A percentile compares a stretch with the other conserved stretches of the same genome.
Conservation (phyloP, 2,797 vertebrate species). For the Enoplosus armatus region DNA sequence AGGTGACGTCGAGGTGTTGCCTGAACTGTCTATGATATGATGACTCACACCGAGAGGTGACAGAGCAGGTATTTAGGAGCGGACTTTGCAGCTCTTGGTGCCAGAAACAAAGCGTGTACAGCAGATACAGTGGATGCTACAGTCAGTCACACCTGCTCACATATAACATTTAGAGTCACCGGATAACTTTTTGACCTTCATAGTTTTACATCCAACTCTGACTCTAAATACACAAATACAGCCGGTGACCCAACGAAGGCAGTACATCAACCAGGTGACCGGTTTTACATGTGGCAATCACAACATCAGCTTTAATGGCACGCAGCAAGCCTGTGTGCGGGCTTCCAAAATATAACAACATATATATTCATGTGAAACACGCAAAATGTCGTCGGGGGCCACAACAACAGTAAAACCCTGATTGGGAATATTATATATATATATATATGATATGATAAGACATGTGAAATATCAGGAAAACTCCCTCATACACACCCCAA, state of each 20-base stretch:
- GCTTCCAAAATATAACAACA: not conserved
- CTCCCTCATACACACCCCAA: not conserved
- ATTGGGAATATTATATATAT: not conserved
- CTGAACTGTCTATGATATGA: slow-evolving; percentile 46
- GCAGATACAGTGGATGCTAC: slow-evolving; percentile 1
- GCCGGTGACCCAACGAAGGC: not conserved
- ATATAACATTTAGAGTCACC: not conserved
- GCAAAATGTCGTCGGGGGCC: not conserved
- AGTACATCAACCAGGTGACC: not conserved
- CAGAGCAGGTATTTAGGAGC: slow-evolving; percentile 43
- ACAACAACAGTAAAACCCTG: not conserved
- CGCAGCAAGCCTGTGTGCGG: not conserved
- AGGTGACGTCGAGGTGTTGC: slow-evolving; percentile 51
- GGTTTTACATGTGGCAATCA: not conserved
- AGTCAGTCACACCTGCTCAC: not conserved
- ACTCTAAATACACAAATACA: not conserved
- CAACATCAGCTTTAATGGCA: not conserved
- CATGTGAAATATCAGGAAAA: not conserved
- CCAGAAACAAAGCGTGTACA: slow-evolving; percentile 19
- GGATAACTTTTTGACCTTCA: not conserved
- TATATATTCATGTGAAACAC: not conserved
- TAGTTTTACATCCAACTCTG: not conserved
- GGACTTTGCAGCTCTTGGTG: slow-evolving; percentile 19
- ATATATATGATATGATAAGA: not conserved
- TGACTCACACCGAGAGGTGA: slow-evolving; percentile 60